These are phyloP conservation scores for Leucophenga varia DNA, from an alignment of 1,140 invertebrate species.

Conservation along the genomic window DNA sequence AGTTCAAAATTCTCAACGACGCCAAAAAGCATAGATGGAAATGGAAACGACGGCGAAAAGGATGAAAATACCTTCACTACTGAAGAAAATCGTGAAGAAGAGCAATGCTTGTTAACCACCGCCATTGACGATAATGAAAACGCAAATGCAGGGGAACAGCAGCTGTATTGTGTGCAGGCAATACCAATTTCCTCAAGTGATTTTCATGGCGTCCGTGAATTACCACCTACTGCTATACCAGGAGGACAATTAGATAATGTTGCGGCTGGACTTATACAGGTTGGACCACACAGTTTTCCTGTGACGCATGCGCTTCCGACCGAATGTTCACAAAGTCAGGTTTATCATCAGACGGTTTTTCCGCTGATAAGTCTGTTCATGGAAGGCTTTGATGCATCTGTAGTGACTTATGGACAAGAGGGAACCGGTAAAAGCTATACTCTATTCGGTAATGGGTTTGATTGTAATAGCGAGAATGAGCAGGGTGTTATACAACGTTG, in stretches of 20 bases:
- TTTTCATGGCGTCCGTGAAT: slow-evolving; percentile 57
- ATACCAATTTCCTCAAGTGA: slow-evolving; percentile 60
- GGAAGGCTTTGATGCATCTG: slow-evolving; percentile 72
- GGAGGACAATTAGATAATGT: slow-evolving; percentile 39
- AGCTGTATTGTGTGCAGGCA: slow-evolving; percentile 64
- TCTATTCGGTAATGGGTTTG: slow-evolving; percentile 72
- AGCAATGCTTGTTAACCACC: not conserved
- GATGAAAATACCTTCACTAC: slow-evolving; percentile 18
- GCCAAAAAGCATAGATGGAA: slow-evolving; percentile 50
- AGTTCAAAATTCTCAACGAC: slow-evolving; percentile 61
- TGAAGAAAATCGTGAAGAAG: slow-evolving; percentile 13
- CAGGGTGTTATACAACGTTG: slow-evolving; percentile 76
- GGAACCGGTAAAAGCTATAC: slow-evolving; percentile 78
- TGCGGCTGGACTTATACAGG: slow-evolving; percentile 44
- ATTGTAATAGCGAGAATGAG: slow-evolving; percentile 70
- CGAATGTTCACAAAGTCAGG: slow-evolving; percentile 56
- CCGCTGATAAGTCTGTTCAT: slow-evolving; percentile 65
- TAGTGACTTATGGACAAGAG: slow-evolving; percentile 76
- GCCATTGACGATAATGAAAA: slow-evolving; percentile 28
- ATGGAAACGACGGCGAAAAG: slow-evolving; percentile 18
- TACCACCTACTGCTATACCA: slow-evolving; percentile 39
- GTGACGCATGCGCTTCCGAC: slow-evolving; percentile 56
- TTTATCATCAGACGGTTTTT: slow-evolving; percentile 57
- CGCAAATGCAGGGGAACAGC: slow-evolving; percentile 60
- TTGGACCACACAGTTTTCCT: slow-evolving; percentile 45